Evolutionary conservation across 2,113 vertebrate genomes (phyloP).

Genomic region (Morone chrysops): DNA sequence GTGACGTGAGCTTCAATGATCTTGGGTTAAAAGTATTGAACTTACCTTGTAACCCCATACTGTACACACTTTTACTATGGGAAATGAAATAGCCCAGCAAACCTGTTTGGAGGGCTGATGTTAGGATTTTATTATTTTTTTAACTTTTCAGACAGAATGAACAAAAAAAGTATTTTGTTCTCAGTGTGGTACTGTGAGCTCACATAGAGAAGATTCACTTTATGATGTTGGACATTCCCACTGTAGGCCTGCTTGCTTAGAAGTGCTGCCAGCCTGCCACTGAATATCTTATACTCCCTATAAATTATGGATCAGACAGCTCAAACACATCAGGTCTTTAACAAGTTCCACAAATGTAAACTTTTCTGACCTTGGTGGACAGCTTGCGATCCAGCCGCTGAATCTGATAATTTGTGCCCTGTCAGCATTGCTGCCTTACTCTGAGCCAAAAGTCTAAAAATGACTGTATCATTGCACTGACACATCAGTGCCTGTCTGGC

Average conservation of each 20-base stretch:
- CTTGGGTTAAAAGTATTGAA: background rate
- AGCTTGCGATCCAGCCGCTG: constrained; percentile 47
- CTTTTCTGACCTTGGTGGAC: constrained; percentile 60
- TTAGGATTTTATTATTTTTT: background rate
- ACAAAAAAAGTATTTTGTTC: background rate
- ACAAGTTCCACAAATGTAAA: constrained; percentile 55
- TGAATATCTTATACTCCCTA: constrained; percentile 49
- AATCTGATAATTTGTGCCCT: constrained; percentile 41
- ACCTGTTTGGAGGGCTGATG: background rate
- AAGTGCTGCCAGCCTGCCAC: constrained; percentile 50
- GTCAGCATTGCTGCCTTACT: constrained; percentile 54
- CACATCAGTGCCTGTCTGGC: constrained; percentile 23
- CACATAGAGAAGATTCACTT: constrained; percentile 26
- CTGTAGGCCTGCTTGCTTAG: constrained; percentile 49
- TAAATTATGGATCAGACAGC: constrained; percentile 68
- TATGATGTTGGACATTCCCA: constrained; percentile 39
- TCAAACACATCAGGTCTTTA: constrained; percentile 46
- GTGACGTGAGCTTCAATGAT: constrained; percentile 37
- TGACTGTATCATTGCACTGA: constrained; percentile 53
- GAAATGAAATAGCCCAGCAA: background rate
- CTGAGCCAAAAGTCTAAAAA: constrained; percentile 60
- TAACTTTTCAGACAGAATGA: constrained; percentile 4
- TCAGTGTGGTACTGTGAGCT: constrained; percentile 5
- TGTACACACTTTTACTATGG: too few relatives aligned
- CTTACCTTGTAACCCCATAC: background rate